These are phyloP conservation scores for Conger conger DNA, from an alignment of 2,113 vertebrate genomes.

Conservation along the genomic window DNA sequence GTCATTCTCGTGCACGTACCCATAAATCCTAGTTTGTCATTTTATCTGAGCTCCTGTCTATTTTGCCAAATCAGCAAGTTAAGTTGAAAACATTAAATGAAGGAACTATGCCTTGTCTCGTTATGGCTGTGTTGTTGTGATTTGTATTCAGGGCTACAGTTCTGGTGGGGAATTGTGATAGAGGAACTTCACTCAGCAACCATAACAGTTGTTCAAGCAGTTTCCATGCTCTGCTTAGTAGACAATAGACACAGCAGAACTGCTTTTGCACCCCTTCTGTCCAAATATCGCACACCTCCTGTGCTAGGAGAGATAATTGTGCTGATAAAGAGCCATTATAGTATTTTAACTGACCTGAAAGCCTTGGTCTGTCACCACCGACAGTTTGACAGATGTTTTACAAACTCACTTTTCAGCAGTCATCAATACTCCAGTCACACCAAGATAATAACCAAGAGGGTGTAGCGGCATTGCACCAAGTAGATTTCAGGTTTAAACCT, in stretches of 20 bases:
- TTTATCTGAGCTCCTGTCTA: not conserved
- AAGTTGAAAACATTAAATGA: too few relatives aligned
- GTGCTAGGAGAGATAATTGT: too few relatives aligned
- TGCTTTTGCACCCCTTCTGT: too few relatives aligned
- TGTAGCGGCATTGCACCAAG: not conserved
- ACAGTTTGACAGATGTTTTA: not conserved
- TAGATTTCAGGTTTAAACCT: not conserved
- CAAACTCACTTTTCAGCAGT: too few relatives aligned
- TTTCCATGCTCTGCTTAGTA: too few relatives aligned
- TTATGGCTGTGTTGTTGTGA: not conserved
- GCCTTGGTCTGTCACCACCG: not conserved
- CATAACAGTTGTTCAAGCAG: too few relatives aligned
- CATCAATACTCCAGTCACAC: too few relatives aligned
- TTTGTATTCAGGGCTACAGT: not conserved
- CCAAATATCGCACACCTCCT: too few relatives aligned
- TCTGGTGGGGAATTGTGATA: not conserved
- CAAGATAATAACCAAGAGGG: too few relatives aligned
- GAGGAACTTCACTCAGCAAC: too few relatives aligned
- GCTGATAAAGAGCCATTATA: too few relatives aligned
- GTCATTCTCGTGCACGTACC: not conserved
- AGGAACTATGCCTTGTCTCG: not conserved
- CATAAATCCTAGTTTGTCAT: not conserved
- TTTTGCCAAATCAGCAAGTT: not conserved
- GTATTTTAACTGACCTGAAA: not conserved
- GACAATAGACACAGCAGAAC: too few relatives aligned